phyloP scores from a whole-genome alignment of 2,888 invertebrate genomes.

The Ectemnius lituratus region DNA sequence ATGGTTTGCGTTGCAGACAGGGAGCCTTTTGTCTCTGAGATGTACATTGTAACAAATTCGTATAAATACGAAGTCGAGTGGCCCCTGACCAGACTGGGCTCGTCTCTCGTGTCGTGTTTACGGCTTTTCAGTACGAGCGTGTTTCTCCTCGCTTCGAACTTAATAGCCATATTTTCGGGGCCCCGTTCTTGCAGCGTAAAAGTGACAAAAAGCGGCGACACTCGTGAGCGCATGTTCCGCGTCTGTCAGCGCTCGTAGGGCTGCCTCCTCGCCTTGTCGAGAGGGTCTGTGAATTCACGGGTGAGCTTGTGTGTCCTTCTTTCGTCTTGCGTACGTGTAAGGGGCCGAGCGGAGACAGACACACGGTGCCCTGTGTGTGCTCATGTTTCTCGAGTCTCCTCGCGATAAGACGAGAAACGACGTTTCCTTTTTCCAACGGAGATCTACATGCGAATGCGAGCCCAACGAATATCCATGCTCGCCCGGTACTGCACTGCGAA shows the following conservation, averaged over 20 bases:
- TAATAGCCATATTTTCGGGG: slow-evolving; percentile 71
- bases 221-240: slow-evolving; percentile 70
- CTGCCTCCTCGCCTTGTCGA: slow-evolving; percentile 21
- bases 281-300: slow-evolving; percentile 39
- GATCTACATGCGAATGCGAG: slow-evolving; percentile 5
- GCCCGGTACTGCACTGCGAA: not conserved
- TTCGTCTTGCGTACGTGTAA: too few species aligned
- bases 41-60: slow-evolving; percentile 46
- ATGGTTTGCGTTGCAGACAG: slow-evolving; percentile 7
- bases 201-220: slow-evolving; percentile 70
- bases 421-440: slow-evolving; percentile 20
- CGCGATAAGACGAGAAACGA: slow-evolving; percentile 49
- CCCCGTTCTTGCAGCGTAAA: slow-evolving; percentile 61
- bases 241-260: slow-evolving; percentile 67
- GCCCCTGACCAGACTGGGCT: slow-evolving; percentile 39
- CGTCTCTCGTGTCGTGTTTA: slow-evolving; percentile 56
- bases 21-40: not conserved
- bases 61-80: slow-evolving; percentile 54
- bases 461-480: slow-evolving; percentile 1
- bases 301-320: not conserved
- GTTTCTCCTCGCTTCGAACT: slow-evolving; percentile 54
- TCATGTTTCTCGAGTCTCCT: slow-evolving; percentile 33
- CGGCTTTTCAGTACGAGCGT: slow-evolving; percentile 50
- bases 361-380: slow-evolving; percentile 20
- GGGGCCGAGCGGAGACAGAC: slow-evolving; percentile 15